These are phyloP conservation scores for Drosophila macrospina DNA, from an alignment of 2,888 invertebrate genomes.

Conservation along the genomic window DNA sequence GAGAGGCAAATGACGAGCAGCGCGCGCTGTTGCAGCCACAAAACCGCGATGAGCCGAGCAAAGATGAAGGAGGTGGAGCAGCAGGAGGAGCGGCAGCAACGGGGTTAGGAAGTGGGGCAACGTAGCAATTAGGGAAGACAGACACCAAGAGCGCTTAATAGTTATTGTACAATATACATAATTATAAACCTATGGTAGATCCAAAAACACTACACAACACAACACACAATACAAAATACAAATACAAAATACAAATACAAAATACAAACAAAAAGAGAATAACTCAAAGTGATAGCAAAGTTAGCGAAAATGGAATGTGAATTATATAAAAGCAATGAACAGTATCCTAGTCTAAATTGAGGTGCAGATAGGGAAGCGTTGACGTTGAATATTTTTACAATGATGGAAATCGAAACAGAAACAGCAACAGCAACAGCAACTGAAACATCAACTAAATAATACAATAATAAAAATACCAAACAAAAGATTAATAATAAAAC, in stretches of 20 bases:
- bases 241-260: slow-evolving; percentile 46
- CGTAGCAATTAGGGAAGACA: slow-evolving; percentile 83
- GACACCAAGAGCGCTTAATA: slow-evolving; percentile 68
- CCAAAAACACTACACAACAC: slow-evolving; percentile 33
- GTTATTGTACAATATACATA: slow-evolving; percentile 54
- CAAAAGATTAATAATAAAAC: background rate
- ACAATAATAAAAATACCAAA: slow-evolving; percentile 20
- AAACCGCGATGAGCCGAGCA: slow-evolving; percentile 35
- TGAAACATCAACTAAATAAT: slow-evolving; percentile 39
- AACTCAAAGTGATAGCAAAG: slow-evolving; percentile 80
- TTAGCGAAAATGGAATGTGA: slow-evolving; percentile 83
- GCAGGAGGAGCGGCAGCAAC: slow-evolving; percentile 52
- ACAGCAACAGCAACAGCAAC: slow-evolving; percentile 40
- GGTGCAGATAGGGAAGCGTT: slow-evolving; percentile 45
- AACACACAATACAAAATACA: slow-evolving; percentile 43
- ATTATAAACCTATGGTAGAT: slow-evolving; percentile 33
- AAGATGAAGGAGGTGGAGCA: slow-evolving; percentile 12
- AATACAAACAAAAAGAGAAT: slow-evolving; percentile 48
- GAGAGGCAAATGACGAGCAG: slow-evolving; percentile 84
- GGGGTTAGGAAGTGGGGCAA: slow-evolving; percentile 63
- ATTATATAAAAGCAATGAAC: slow-evolving; percentile 84
- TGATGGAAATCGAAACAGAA: slow-evolving; percentile 7
- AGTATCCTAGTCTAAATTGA: slow-evolving; percentile 81
- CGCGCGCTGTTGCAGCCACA: slow-evolving; percentile 81
- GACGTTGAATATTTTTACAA: slow-evolving; percentile 76